phyloP scores from a whole-genome alignment of 2,888 invertebrate species.

The Cartodere bifasciata region DNA sequence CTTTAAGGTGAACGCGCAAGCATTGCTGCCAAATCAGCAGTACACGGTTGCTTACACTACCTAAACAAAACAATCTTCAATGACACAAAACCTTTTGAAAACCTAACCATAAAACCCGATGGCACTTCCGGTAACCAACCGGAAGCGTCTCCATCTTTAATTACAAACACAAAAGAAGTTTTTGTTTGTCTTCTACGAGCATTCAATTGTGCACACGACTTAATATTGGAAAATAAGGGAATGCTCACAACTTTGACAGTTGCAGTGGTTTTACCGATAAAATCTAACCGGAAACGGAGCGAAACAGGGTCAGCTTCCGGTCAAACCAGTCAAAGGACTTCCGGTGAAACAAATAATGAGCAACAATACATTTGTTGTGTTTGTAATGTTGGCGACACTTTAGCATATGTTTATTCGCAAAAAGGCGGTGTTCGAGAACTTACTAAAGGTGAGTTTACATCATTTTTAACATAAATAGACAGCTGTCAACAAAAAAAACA shows the following conservation, averaged over 20 bases:
- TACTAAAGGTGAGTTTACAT: slow-evolving; percentile 52
- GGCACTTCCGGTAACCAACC: slow-evolving; percentile 12
- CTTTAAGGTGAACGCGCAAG: slow-evolving; percentile 59
- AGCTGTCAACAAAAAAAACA: too few species aligned
- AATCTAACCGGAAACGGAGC: too few species aligned
- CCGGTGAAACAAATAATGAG: not conserved
- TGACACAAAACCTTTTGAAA: slow-evolving; percentile 32
- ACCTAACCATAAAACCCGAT: slow-evolving; percentile 25
- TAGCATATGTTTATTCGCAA: slow-evolving; percentile 75
- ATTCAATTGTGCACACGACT: slow-evolving; percentile 73
- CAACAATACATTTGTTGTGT: slow-evolving; percentile 58
- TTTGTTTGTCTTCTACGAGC: slow-evolving; percentile 65
- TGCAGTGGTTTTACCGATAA: slow-evolving; percentile 57
- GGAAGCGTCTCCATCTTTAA: slow-evolving; percentile 20
- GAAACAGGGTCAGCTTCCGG: not conserved
- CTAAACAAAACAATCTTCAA: slow-evolving; percentile 57
- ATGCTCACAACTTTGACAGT: slow-evolving; percentile 75
- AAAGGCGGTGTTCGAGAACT: slow-evolving; percentile 70
- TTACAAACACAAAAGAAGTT: slow-evolving; percentile 52
- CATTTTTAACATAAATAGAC: too few species aligned
- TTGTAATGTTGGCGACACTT: slow-evolving; percentile 80
- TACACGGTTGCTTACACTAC: slow-evolving; percentile 74
- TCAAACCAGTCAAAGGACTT: too few species aligned
- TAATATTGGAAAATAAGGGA: slow-evolving; percentile 71
- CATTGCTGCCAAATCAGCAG: slow-evolving; percentile 71